Evolutionary conservation across 1,140 invertebrate species (phyloP).

Genomic region (Chlorops oryzae): DNA sequence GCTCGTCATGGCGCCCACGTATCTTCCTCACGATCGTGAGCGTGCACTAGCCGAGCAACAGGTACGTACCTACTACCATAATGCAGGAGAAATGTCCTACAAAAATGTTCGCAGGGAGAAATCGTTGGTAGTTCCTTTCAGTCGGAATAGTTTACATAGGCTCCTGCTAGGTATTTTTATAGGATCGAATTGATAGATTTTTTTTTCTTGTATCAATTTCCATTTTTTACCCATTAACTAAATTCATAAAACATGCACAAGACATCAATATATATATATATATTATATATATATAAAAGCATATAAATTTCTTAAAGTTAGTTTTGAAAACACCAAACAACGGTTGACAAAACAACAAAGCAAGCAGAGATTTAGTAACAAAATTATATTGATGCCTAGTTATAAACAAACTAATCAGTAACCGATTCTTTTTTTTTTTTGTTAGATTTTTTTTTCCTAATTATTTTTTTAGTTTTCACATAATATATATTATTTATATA

Average conservation of each 20-base stretch:
- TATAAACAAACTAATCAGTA: not conserved
- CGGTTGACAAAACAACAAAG: not conserved
- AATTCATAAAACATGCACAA: too few relatives aligned
- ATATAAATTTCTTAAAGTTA: not conserved
- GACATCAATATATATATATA: too few relatives aligned
- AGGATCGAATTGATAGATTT: too few relatives aligned
- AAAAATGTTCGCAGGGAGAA: too few relatives aligned
- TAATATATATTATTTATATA: not conserved
- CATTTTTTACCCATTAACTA: too few relatives aligned
- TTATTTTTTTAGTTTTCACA: slow-evolving; percentile 3
- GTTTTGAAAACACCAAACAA: not conserved
- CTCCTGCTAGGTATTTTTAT: too few relatives aligned
- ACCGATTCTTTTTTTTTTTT: slow-evolving; percentile 3
- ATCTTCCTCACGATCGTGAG: slow-evolving; percentile 75
- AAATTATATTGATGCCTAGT: not conserved
- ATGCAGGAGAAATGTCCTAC: too few relatives aligned
- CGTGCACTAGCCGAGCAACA: slow-evolving; percentile 80
- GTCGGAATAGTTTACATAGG: too few relatives aligned
- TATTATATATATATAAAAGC: not conserved
- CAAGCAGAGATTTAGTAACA: not conserved
- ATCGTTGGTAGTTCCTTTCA: too few relatives aligned
- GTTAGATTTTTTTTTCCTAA: slow-evolving; percentile 2
- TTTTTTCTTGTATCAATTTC: too few relatives aligned
- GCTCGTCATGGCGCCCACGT: slow-evolving; percentile 70
- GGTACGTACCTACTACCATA: slow-evolving; percentile 68